These are phyloP conservation scores for Burhinus oedicnemus DNA, from an alignment of 2,113 vertebrate genomes.

Conservation along the genomic window DNA sequence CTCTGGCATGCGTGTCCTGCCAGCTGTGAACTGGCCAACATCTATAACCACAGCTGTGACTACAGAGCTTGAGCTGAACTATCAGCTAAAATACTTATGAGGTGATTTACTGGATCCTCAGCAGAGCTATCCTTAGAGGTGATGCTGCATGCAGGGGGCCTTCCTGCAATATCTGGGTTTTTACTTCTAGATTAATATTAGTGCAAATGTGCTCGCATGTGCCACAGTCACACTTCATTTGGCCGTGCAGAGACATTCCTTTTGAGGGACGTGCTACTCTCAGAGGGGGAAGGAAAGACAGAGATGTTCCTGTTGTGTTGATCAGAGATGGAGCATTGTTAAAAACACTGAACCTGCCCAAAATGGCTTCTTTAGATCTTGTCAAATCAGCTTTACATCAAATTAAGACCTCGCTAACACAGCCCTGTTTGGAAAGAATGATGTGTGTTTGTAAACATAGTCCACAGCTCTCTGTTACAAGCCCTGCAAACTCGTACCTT, in stretches of 20 bases:
- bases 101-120: not conserved
- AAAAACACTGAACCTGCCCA: fast-evolving
- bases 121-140: not conserved
- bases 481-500: not conserved
- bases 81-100: not conserved
- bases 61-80: not conserved
- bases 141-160: not conserved
- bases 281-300: not conserved
- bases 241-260: not conserved
- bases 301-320: not conserved
- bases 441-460: fast-evolving
- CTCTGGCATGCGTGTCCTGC: not conserved
- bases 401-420: not conserved
- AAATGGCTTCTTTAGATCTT: not conserved
- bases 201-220: fast-evolving
- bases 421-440: not conserved
- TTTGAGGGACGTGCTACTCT: fast-evolving
- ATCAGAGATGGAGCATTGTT: not conserved
- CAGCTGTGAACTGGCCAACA: not conserved
- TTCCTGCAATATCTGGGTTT: not conserved
- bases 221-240: not conserved
- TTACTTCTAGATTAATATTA: not conserved
- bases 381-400: not conserved
- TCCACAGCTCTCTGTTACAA: not conserved
- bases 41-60: not conserved